Evolutionary conservation across 2,797 vertebrate genomes (phyloP), one percentile per base, ranked within the genome.

Genomic region (Borostomias antarcticus): DNA sequence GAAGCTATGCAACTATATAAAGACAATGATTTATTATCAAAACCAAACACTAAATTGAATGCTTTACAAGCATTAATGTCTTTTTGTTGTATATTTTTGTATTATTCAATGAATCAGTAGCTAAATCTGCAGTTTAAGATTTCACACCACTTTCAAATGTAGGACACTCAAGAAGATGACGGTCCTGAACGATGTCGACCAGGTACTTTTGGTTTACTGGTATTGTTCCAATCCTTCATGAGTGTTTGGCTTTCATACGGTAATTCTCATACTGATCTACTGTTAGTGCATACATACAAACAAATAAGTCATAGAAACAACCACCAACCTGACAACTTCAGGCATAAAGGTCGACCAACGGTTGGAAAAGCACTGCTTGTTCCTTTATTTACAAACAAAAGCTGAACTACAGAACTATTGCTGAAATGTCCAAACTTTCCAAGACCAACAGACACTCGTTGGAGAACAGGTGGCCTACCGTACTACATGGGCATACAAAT

Each of bases 311-410:
- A 70, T 5, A 64, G 59, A 43, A 59, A 66, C 52, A 32, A 56
- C 75, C 51, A 40, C 66, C 65, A 66, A 74, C 69, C 69, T 21
- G 70, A 54, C 37, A 68, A 47, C 58, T 57, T 70, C 58, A 48
- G 65, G 62, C 4, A 53, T 19, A 35, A 32, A 30, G 62, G 59
- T 40, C 60, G 72, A 74, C 21, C 47, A 10, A 66, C 66, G 7
- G 0, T 43, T 66, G 0, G 60, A 81, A 75, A 77, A 82, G 78
- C 75, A 17, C 77, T 62, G 79, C 81, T 79, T 70, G 76, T 80
- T 37, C 78, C 29, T 63, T 40, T 28, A n/a, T 83, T 69, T 66
- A 63, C 72, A 58, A n/a, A 65, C 48, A 68, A 0, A 11, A 64
- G 52, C 29, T 68, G 66, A 65, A 59, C 62, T 54, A 23, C 58